Evolutionary conservation across 2,888 invertebrate genomes (phyloP).

Genomic region (Camptogramma bilineatum): DNA sequence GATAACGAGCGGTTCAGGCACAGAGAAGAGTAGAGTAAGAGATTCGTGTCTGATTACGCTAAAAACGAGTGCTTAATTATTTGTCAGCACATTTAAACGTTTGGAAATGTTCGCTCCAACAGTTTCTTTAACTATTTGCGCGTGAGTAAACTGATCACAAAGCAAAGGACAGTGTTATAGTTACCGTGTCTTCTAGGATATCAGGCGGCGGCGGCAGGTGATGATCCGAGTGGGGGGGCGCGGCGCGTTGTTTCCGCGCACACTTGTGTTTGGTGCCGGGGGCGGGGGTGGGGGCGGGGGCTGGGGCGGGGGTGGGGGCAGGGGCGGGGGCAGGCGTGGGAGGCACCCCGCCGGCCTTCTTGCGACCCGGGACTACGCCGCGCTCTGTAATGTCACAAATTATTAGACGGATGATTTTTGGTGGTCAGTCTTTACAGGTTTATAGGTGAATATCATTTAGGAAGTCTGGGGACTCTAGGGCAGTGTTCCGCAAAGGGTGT

Average conservation of each 20-base stretch:
- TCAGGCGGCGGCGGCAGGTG: slow-evolving; percentile 82
- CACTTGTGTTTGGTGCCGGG: slow-evolving; percentile 64
- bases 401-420: too few relatives aligned
- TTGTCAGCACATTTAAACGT: too few relatives aligned
- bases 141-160: not conserved
- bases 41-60: too few relatives aligned
- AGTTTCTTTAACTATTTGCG: not conserved
- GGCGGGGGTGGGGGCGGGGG: slow-evolving; percentile 48
- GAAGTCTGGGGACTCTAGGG: too few relatives aligned
- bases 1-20: too few relatives aligned
- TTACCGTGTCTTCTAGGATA: slow-evolving; percentile 73
- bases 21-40: too few relatives aligned
- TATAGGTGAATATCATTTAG: too few relatives aligned
- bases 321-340: slow-evolving; percentile 38
- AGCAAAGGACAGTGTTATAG: slow-evolving; percentile 31
- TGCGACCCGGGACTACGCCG: slow-evolving; percentile 39
- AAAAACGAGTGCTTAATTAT: too few relatives aligned
- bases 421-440: too few relatives aligned
- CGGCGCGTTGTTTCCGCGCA: slow-evolving; percentile 74
- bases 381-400: slow-evolving; percentile 28
- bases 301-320: slow-evolving; percentile 45
- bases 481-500: too few relatives aligned
- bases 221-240: slow-evolving; percentile 76
- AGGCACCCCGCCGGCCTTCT: slow-evolving; percentile 56
- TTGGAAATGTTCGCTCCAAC: slow-evolving; percentile 1